Percentiles rank a stretch among this genome's conserved stretches.
Evolutionary conservation across 2,113 vertebrate genomes (phyloP).

Genomic region (Paraplagusia blochii): DNA sequence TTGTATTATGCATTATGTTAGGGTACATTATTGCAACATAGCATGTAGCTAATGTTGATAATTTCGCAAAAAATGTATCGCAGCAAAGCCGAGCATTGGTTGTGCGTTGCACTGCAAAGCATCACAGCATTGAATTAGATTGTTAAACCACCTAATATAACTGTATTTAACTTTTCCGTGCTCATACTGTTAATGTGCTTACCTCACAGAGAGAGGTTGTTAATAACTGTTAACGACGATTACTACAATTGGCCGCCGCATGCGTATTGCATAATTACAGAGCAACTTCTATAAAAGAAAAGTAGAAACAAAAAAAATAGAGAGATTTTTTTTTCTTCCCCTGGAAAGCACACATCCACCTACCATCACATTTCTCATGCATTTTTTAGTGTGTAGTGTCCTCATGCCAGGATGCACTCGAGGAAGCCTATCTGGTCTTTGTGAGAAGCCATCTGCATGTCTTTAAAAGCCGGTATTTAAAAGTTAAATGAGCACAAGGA

Average conservation of each 20-base stretch:
- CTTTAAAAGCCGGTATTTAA: conserved; percentile 65
- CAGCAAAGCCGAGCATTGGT: too few relatives aligned
- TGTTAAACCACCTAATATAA: conserved; percentile 5
- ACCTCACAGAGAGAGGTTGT: not conserved
- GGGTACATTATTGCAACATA: too few relatives aligned
- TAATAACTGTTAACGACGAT: conserved; percentile 6
- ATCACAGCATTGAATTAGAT: too few relatives aligned
- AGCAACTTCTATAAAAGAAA: conserved; percentile 3
- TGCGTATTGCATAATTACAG: conserved; percentile 11
- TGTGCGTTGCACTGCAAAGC: too few relatives aligned
- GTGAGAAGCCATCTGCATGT: conserved; percentile 63
- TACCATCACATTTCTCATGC: conserved; percentile 59
- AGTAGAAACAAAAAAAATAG: conserved; percentile 19
- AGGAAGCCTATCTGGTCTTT: conserved; percentile 55
- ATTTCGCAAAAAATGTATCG: too few relatives aligned
- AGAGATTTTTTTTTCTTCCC: conserved; percentile 19
- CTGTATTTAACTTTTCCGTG: too few relatives aligned
- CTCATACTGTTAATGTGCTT: too few relatives aligned
- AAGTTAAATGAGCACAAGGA: conserved; percentile 68
- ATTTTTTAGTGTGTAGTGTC: conserved; percentile 62
- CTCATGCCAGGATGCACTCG: conserved; percentile 68
- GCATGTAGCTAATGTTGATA: too few relatives aligned
- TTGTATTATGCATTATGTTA: too few relatives aligned
- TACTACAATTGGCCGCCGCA: conserved; percentile 6
- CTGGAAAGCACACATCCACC: conserved; percentile 35